A percentile compares a stretch with the other conserved stretches of the same genome.
phyloP scores from a whole-genome alignment of 1,140 invertebrate species.

The Portunus trituberculatus region DNA sequence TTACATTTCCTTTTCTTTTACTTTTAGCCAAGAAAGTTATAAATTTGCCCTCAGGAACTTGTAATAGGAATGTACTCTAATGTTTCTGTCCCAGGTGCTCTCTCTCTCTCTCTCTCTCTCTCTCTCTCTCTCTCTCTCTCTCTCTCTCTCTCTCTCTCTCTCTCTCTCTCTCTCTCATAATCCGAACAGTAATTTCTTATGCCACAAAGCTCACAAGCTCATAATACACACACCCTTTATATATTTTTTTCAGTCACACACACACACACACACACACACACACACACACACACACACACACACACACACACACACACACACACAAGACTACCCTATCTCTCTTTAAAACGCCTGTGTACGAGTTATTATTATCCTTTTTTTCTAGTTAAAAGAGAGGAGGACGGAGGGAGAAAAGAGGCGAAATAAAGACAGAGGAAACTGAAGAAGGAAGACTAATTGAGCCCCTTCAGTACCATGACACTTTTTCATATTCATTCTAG shows the following conservation, averaged over 20 bases:
- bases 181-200: too few relatives aligned
- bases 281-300: constrained; percentile 46
- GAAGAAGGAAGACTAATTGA: neutral
- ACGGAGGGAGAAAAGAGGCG: neutral
- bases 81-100: neutral
- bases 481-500: too few relatives aligned
- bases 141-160: constrained; percentile 37
- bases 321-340: neutral
- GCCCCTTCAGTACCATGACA: too few relatives aligned
- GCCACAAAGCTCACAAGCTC: too few relatives aligned
- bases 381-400: neutral
- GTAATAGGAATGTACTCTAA: neutral
- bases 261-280: constrained; percentile 37
- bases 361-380: too few relatives aligned
- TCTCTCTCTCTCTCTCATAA: neutral
- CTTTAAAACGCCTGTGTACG: too few relatives aligned
- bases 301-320: constrained; percentile 52
- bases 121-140: constrained; percentile 16
- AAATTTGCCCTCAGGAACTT: neutral
- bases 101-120: neutral
- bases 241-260: too few relatives aligned
- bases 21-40: too few relatives aligned
- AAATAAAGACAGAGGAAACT: neutral
- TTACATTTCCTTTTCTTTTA: too few relatives aligned
- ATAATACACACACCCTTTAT: too few relatives aligned